phyloP scores from a whole-genome alignment of 2,113 vertebrate genomes.

The Rhabdomys dilectus region DNA sequence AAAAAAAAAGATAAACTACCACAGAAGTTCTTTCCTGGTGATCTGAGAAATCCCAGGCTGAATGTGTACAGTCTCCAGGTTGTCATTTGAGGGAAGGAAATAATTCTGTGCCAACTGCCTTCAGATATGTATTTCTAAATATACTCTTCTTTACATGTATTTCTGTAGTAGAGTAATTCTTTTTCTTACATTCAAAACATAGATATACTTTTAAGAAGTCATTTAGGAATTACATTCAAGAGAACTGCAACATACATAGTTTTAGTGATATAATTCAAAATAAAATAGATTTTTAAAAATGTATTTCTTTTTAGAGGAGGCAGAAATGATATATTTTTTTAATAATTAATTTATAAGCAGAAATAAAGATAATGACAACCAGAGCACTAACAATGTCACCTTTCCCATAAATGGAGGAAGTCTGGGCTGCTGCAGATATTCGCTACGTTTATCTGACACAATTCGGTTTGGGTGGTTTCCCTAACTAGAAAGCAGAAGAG shows the following conservation, averaged over 20 bases:
- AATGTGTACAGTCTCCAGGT: neutral
- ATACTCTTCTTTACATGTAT: neutral
- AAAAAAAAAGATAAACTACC: too few species aligned
- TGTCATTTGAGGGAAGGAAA: slow-evolving; percentile 37
- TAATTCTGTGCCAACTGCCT: neutral
- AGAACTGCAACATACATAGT: neutral
- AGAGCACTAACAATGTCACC: neutral
- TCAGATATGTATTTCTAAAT: slow-evolving; percentile 5
- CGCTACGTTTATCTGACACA: neutral
- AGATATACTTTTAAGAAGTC: neutral
- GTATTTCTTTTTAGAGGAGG: neutral
- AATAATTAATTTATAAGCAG: neutral
- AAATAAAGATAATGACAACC: neutral
- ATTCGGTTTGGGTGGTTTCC: slow-evolving; percentile 49
- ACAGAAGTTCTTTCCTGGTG: neutral
- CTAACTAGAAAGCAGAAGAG: slow-evolving; percentile 59
- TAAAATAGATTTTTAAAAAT: neutral
- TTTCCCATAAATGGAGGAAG: neutral
- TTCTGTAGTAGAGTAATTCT: slow-evolving; percentile 32
- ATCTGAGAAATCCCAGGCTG: neutral
- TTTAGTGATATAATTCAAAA: neutral
- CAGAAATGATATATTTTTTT: neutral
- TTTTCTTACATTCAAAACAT: neutral
- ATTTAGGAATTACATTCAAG: slow-evolving; percentile 27
- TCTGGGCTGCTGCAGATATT: neutral